Conservation (phyloP, 2,113 vertebrate genomes). For the Todiramphus chloris region DNA sequence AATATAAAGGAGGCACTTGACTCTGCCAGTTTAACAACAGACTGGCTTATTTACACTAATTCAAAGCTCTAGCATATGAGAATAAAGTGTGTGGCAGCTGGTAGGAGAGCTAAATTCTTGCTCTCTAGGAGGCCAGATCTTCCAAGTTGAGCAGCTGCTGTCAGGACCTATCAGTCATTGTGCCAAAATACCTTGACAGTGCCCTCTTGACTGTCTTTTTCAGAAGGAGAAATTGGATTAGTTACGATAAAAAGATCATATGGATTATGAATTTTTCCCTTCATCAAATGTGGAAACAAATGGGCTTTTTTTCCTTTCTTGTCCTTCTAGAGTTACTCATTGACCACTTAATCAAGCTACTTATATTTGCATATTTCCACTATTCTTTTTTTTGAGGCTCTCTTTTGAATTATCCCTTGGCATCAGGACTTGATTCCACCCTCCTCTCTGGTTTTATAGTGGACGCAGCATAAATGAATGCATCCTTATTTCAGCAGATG, state of each 20-base stretch:
- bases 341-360: neutral
- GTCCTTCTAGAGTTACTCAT: neutral
- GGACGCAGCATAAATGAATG: neutral
- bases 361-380: neutral
- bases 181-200: constrained; percentile 7
- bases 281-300: neutral
- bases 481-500: neutral
- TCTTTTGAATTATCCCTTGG: neutral
- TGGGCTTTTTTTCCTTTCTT: neutral
- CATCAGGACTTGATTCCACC: neutral
- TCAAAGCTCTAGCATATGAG: neutral
- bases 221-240: neutral
- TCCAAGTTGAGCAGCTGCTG: constrained; percentile 26
- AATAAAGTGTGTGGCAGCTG: neutral
- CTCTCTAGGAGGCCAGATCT: neutral
- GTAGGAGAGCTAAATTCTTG: neutral
- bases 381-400: neutral
- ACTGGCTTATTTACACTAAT: neutral
- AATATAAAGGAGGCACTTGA: neutral
- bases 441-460: neutral
- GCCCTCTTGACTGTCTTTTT: neutral
- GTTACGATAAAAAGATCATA: neutral
- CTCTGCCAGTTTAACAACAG: neutral
- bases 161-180: neutral
- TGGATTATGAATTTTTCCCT: neutral